Conservation (phyloP, 2,113 vertebrate species). For the Suricata suricatta region DNA sequence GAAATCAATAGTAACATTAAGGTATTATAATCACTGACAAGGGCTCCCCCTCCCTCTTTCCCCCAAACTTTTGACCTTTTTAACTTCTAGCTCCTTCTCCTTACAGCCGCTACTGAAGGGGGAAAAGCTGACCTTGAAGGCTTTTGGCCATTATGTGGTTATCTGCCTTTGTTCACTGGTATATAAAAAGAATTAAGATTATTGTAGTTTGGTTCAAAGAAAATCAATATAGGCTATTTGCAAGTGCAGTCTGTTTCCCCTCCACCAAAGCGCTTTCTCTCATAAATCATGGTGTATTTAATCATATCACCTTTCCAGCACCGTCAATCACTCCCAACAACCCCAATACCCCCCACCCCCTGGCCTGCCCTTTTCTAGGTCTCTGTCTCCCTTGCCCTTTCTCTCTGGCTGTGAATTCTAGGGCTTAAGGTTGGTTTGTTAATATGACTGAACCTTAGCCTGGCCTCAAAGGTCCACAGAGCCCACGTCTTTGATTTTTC, state of each 20-base stretch:
- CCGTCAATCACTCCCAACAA: not conserved
- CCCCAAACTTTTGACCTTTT: not conserved
- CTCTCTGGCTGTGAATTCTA: not conserved
- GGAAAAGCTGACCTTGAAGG: not conserved
- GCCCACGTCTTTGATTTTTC: not conserved
- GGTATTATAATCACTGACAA: not conserved
- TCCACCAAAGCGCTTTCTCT: not conserved
- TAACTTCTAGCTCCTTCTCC: not conserved
- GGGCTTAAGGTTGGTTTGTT: not conserved
- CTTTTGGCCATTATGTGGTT: not conserved
- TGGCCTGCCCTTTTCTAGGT: not conserved
- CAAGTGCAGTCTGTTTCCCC: not conserved
- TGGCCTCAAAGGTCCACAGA: not conserved
- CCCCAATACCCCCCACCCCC: fast-evolving
- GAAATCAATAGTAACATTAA: not conserved
- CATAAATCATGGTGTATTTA: not conserved
- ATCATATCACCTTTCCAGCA: not conserved
- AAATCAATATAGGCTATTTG: not conserved
- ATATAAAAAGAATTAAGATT: not conserved
- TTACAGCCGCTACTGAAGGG: not conserved
- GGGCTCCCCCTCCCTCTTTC: not conserved
- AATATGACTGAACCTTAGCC: not conserved
- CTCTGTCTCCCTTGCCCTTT: no score
- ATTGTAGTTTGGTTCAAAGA: not conserved
- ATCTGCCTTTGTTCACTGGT: not conserved